Conservation (phyloP, 1,140 invertebrate species). For the Babylonia areolata region DNA sequence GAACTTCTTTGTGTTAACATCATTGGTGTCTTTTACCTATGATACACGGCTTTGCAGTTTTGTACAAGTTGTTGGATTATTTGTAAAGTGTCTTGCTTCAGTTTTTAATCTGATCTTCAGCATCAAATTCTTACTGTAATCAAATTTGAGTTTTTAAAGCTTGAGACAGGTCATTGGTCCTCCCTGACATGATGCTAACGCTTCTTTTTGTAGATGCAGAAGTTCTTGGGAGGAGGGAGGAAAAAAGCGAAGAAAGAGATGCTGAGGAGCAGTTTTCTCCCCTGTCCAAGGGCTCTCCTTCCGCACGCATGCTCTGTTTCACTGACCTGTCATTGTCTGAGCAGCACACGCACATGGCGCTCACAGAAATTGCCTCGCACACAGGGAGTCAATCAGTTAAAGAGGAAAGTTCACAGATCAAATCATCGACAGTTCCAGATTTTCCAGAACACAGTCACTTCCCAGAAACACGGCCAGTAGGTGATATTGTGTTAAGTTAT, state of each 20-base stretch:
- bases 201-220: slow-evolving; percentile 67
- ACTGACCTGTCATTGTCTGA: slow-evolving; percentile 53
- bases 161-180: neutral
- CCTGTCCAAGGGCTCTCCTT: slow-evolving; percentile 54
- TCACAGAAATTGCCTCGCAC: slow-evolving; percentile 9
- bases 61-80: neutral
- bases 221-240: slow-evolving; percentile 59
- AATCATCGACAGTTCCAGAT: too few species aligned
- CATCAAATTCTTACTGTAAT: neutral
- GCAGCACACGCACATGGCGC: slow-evolving; percentile 54
- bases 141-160: neutral
- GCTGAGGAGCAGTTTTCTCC: slow-evolving; percentile 72
- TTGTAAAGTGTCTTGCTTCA: neutral
- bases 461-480: neutral
- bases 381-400: too few species aligned
- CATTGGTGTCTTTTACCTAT: slow-evolving; percentile 1
- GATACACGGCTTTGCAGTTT: slow-evolving; percentile 24
- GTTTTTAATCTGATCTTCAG: neutral
- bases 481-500: slow-evolving; percentile 25
- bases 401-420: too few species aligned
- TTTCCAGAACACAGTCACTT: neutral
- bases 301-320: slow-evolving; percentile 49
- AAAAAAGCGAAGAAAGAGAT: slow-evolving; percentile 65
- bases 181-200: slow-evolving; percentile 40
- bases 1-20: slow-evolving; percentile 20